Percentiles rank a stretch among this genome's conserved stretches.
These are phyloP conservation scores for Bimastos eiseni DNA, from an alignment of 2,888 invertebrate species.

Conservation along the genomic window DNA sequence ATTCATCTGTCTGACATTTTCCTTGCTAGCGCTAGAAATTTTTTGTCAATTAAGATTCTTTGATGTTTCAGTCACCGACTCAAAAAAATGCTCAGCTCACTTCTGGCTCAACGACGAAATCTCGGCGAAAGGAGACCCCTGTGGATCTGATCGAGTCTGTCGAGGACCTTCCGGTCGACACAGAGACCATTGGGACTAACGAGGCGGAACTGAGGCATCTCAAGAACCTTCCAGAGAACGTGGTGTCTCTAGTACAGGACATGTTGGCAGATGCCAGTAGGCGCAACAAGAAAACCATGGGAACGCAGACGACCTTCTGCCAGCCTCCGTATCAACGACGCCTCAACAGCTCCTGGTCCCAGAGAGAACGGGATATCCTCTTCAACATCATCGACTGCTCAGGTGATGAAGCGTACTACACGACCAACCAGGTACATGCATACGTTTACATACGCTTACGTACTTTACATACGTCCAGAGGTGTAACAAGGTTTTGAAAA, in stretches of 20 bases:
- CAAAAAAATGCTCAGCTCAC: neutral
- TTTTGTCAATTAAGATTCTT: neutral
- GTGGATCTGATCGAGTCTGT: neutral
- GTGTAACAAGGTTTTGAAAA: too few species aligned
- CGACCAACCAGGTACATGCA: constrained; percentile 56
- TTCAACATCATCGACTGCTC: constrained; percentile 61
- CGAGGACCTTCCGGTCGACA: neutral
- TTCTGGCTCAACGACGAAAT: neutral
- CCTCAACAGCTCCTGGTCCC: neutral
- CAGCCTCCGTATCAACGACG: neutral
- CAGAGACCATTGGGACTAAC: neutral
- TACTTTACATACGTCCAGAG: neutral
- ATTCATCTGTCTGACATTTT: too few species aligned
- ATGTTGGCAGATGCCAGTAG: neutral
- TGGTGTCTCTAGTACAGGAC: neutral
- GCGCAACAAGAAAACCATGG: constrained; percentile 43
- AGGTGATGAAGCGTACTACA: constrained; percentile 57
- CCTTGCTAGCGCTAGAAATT: too few species aligned
- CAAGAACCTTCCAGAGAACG: neutral
- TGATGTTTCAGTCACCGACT: constrained; percentile 13
- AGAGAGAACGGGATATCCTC: neutral
- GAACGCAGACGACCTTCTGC: neutral
- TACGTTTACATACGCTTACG: neutral
- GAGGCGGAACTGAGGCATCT: neutral
- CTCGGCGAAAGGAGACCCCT: neutral